phyloP scores from a whole-genome alignment of 2,888 invertebrate genomes.

The Protophormia terraenovae region DNA sequence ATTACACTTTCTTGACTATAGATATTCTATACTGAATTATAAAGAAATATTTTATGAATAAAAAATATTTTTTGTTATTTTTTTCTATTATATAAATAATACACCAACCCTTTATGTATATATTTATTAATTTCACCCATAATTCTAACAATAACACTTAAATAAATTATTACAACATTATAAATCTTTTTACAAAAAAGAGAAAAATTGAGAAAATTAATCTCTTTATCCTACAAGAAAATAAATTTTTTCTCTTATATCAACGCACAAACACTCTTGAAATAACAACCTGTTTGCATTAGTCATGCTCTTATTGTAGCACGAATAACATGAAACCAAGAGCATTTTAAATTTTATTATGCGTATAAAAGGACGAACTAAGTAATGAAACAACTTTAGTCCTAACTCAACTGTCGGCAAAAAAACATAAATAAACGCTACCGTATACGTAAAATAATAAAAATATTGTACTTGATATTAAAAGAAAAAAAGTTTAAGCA shows the following conservation, averaged over 20 bases:
- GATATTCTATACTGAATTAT: too few species aligned
- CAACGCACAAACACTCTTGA: constrained; percentile 13
- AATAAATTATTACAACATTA: not conserved
- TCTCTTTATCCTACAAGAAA: not conserved
- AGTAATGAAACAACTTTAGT: constrained; percentile 56
- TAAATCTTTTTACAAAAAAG: not conserved
- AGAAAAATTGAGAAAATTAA: not conserved
- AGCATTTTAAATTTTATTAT: not conserved
- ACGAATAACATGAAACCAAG: not conserved
- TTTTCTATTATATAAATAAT: too few species aligned
- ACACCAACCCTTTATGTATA: too few species aligned
- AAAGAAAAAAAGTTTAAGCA: not conserved
- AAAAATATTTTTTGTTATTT: too few species aligned
- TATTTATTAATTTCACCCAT: too few species aligned
- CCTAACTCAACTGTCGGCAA: constrained; percentile 52
- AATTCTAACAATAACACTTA: not conserved
- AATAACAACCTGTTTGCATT: constrained; percentile 67
- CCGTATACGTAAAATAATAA: not conserved
- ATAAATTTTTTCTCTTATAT: not conserved
- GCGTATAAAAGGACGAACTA: constrained; percentile 62
- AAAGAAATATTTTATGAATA: too few species aligned
- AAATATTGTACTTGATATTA: not conserved
- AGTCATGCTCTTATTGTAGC: not conserved
- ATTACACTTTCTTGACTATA: too few species aligned
- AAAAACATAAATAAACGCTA: not conserved